Evolutionary conservation across 2,888 invertebrate genomes (phyloP), one percentile per base, ranked within the genome.

Genomic region (Eurytoma californica): DNA sequence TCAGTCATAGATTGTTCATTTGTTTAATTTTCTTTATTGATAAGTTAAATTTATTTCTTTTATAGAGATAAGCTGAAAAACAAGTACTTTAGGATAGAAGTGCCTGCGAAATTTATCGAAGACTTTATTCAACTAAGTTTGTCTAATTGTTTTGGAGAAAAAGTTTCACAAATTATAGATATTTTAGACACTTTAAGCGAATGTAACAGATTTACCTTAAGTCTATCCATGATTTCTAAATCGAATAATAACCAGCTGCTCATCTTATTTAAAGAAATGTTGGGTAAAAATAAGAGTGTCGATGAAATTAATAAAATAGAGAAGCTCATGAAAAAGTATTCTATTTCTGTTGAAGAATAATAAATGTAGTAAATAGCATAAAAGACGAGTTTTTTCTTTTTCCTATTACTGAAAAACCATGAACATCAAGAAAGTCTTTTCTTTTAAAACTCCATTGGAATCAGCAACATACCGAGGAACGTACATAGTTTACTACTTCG

Each of bases 171-270:
- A 13, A 81, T 88, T 20, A 67, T 86, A 4, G 86, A 88, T 28
- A 60, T 89, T 78, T 79, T 89, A 39, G 68, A n/a, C n/a, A 83
- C 79, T 60, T 67, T 88, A 12, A 84, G 84, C 73, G 76, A 83
- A 61, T 88, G 88, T 79, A 85, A 85, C 28, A 84, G 89, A 82
- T 89, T 89, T 69, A 68, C 82, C 30, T 76, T 89, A 53, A 85
- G 84, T 14, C 20, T 87, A 4, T 83, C 78, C 13, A 78, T 82
- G 77, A 77, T 82, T 16, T 57, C 77, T 1, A 13, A 4, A 28
- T 47, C 39, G n/a, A 66, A 70, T 47, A 82, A 74, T 20, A 18
- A 53, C 0, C 9, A 2, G 24, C 1, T 69, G 12, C 20, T 55
- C 49, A 47, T 55, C 2, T 14, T 81, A 20, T 79, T 81, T 3